Base-by-base conservation (phyloP, 2,113 vertebrate genomes). In the Lates calcarifer region DNA sequence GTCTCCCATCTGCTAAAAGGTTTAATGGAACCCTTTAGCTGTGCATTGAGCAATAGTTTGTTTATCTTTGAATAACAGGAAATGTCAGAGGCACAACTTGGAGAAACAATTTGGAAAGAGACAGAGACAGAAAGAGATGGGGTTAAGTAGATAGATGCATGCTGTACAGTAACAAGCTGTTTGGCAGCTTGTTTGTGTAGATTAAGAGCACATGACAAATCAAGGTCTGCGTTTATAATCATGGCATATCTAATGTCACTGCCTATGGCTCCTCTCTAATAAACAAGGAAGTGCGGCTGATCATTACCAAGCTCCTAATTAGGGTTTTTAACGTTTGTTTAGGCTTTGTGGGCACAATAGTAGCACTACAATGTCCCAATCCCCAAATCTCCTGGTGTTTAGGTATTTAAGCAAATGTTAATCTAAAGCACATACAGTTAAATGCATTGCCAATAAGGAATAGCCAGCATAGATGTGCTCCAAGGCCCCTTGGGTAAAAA, bases 21-120 rank as follows among this genome's bases (percentile, higher is more conserved):
- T 74, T 89, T 61, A 53, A 72, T 51, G 26, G 29, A 28, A 56
- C 26, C 51, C 31, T 45, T 56, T 53, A 13, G 35, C 31, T 75
- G 39, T 51, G 49, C 71, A 56, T 73, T 70, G 53, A 60, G 76
- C 43, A 72, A 81, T 22, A 73, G 31, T 57, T 81, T 87, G 81
- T 87, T 89, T 84, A 72, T 77, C 60, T 77, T 49, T 84, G 24
- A 83, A 80, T 37, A 75, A 81, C 82, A 85, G 82, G 66, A 85
- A 29, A 81, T 87, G 66, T 83, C 51, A 83, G 22, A 68, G 43
- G 65, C 49, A 62, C 41, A 66, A 81, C 41, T 63, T 74, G 64
- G 64, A 77, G 49, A 66, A 47, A 74, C 17, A 49, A 43, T 65
- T 71, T 61, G 22, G 55, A 55, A 0, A 31, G 22, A 57, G 37